Base-by-base conservation (phyloP, 2,888 invertebrate species). In the Ochropleura plecta region DNA sequence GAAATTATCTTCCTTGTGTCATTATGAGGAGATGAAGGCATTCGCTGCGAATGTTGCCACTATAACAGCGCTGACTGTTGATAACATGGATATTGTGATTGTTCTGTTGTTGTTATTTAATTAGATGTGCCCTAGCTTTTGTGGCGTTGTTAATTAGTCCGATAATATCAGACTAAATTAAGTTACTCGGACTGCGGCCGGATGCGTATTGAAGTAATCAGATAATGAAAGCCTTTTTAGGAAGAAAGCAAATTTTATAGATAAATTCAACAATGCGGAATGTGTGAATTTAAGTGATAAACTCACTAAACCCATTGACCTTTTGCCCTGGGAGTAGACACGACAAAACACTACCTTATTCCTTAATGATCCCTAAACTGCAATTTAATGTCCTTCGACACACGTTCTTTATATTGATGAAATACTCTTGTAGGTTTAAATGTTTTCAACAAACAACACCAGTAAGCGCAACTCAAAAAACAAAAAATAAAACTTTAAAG, bases 1-100 rank as follows among this genome's bases (percentile, higher is more conserved):
- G 77, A 82, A 88, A 88, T 88, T 84, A 88, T 85, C 82, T 88
- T 87, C 85, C 88, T 88, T 81, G 82, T 86, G 70, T 77, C 83
- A 76, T 76, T 80, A 80, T 46, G 70, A 66, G 68, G 73, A 72
- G 63, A 76, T 66, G 70, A 64, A 73, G 74, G 78, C 64, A 80
- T 82, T 62, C 9, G 66, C n/a, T 53, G 57, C 40, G 51, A 67
- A 76, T 83, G 46, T 76, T 76, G 42, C 30, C 53, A 69, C 65
- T 77, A 71, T 60, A 59, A 64, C 20, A 62, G 20, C 46, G 70
- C 44, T 76, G 14, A 57, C 18, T 46, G 62, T 70, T 72, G 66
- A 42, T 71, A 59, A 12, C 40, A 70, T 55, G 46, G 14, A 14
- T 59, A 63, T 77, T 77, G 51, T 66, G 12, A 72, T 69, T 51